Base-by-base conservation (phyloP, 2,113 vertebrate species). In the Sterrhoptilus dennistouni region DNA sequence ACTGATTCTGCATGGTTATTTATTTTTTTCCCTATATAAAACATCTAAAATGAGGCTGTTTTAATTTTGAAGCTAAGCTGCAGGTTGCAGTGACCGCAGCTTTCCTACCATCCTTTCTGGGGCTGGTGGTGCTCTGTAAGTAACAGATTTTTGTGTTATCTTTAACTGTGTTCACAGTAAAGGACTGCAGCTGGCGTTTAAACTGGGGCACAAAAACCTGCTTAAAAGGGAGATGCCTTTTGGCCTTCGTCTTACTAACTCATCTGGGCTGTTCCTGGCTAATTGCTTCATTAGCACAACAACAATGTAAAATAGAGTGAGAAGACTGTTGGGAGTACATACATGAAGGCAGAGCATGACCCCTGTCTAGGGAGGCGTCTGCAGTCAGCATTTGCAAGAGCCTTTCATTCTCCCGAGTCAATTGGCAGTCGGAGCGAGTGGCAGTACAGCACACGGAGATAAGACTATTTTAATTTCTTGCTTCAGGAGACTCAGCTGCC, bases 381-480 rank as follows among this genome's bases (percentile, higher is more conserved):
- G 68, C 92, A 77, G 44, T 42, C 80, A 65, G 64, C 25, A 0
- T 90, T 57, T 82, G 82, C 65, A 74, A 56, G 87, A 84, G 68
- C 33, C 84, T 90, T 78, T 78, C 16, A 8, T 76, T 79, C 89
- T 92, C 53, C 75, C n/a, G 3, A 95, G 64, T 71, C 44, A 95
- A 89, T 93, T 94, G 92, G 86, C 81, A 93, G 88, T 59, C 59
- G 3, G 80, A 78, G 82, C 5, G 7, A 59, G 71, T 19, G 53
- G 83, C 87, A 57, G 20, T 20, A 74, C 66, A 79, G 78, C 83
- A 47, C 87, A 50, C 2, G 17, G 74, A 95, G 96, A 97, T 97
- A 97, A 97, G 95, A 83, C 78, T 82, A 2, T 74, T 95, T 94
- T 96, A 87, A 96, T 96, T 96, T 96, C 96, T 97, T 96, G 94